These are phyloP conservation scores for Cydia splendana DNA, from an alignment of 1,140 invertebrate species.

Conservation along the genomic window DNA sequence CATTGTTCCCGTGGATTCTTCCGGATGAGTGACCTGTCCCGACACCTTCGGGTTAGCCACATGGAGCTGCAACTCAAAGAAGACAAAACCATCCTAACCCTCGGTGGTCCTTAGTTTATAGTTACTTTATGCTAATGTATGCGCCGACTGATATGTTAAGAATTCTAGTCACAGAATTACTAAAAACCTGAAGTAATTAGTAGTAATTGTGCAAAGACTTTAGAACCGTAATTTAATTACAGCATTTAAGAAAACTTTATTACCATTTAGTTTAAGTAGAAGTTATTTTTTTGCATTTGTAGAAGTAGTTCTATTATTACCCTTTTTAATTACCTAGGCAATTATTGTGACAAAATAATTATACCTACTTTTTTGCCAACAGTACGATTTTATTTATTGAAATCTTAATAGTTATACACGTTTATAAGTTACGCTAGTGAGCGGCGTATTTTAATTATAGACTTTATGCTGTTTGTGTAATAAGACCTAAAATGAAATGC, in stretches of 20 bases:
- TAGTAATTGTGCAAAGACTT: not conserved
- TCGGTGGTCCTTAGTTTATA: constrained; percentile 19
- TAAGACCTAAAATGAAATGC: too few species aligned
- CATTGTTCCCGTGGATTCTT: constrained; percentile 72
- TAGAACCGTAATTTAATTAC: not conserved
- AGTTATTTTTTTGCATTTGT: not conserved
- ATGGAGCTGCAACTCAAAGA: constrained; percentile 54
- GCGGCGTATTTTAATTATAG: too few species aligned
- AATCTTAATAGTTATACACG: too few species aligned
- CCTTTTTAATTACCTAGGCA: too few species aligned
- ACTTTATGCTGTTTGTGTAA: too few species aligned
- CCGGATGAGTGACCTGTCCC: constrained; percentile 67
- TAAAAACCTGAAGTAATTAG: constrained; percentile 10
- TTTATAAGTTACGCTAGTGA: too few species aligned
- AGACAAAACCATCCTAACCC: not conserved
- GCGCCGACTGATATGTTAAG: constrained; percentile 13
- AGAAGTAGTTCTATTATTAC: too few species aligned
- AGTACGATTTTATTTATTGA: too few species aligned
- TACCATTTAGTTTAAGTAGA: not conserved
- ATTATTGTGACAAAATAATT: too few species aligned
- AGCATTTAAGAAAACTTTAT: not conserved
- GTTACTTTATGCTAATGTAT: constrained; percentile 20
- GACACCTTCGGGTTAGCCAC: constrained; percentile 67
- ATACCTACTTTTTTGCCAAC: too few species aligned
- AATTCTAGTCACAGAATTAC: constrained; percentile 25